Evolutionary conservation across 2,797 vertebrate genomes (phyloP), one percentile per base, ranked within the genome.

Genomic region (Tenualosa thibaudeaui): DNA sequence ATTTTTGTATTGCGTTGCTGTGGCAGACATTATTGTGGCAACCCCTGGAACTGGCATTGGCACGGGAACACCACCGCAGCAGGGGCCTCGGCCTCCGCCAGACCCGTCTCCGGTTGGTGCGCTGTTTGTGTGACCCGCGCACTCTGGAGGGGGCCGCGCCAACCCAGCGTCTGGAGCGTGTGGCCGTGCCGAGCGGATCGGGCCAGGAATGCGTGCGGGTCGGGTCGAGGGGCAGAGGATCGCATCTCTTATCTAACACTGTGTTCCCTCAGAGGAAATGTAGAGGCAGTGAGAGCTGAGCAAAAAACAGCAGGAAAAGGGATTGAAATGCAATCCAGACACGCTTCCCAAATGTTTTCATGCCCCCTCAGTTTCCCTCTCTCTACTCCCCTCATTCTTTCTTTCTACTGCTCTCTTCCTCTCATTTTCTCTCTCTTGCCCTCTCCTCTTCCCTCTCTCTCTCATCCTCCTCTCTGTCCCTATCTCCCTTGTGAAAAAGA

Each of bases 261-360:
- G 89, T 90, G 87, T 88, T 87, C 88, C 88, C 88, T 85, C 87
- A 88, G 58, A 90, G 90, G 89, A 92, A 88, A 91, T 90, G 88
- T 89, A 90, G 87, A 85, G 89, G 85, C 89, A 89, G 88, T 86
- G 88, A 1, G 82, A 31, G 31, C 24, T 2, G 24, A 68, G 62
- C 9, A 65, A 9, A 9, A 65, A 31, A 31, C 62, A 68, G 62
- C 62, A 68, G 81, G 65, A 88, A 89, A 91, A 86, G 88, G 90
- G 89, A 84, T 88, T 86, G 89, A 91, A 91, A 92, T 87, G 85
- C 88, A 87, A 90, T 89, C 89, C 90, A 90, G 91, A 89, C 86
- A 68, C 82, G 82, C 85, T 85, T 83, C 71, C 86, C 86, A 89
- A 85, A 87, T 71, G 82, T 81, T 84, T 87, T 89, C 24, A 86